Conservation (phyloP, 1,140 invertebrate genomes). For the Aleiodes sp. region DNA sequence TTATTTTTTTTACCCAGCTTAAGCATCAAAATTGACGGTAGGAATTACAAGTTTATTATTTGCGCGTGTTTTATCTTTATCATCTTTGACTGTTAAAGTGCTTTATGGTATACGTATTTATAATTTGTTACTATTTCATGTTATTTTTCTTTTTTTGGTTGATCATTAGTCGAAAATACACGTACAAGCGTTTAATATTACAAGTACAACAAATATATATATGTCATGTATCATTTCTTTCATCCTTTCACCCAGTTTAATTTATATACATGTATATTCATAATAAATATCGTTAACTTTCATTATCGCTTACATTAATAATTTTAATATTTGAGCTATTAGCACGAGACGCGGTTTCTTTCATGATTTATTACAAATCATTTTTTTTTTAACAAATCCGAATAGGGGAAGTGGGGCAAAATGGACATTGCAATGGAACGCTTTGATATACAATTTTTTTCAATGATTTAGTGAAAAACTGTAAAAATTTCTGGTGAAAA, state of each 20-base stretch:
- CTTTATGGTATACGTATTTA: not conserved
- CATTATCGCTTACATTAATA: conserved; percentile 26
- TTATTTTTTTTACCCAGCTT: conserved; percentile 9
- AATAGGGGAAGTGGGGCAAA: no score
- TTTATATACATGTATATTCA: conserved; percentile 5
- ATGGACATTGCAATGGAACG: no score
- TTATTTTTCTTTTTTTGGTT: not conserved
- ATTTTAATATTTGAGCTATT: conserved; percentile 14
- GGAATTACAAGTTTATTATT: conserved; percentile 36
- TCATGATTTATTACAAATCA: no score
- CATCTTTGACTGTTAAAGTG: not conserved
- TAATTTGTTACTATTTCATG: conserved; percentile 7
- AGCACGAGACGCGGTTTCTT: not conserved
- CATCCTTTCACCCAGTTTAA: not conserved
- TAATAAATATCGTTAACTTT: conserved; percentile 26
- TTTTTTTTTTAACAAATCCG: no score
- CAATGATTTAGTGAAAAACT: not conserved
- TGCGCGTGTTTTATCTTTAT: not conserved
- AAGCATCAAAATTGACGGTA: conserved; percentile 44
- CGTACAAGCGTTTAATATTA: conserved; percentile 36
- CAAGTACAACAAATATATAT: conserved; percentile 24
- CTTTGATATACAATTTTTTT: no score
- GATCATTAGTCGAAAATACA: conserved; percentile 38
- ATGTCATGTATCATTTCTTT: not conserved
- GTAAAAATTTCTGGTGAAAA: no score